Conservation (phyloP, 2,797 vertebrate species). For the Knipowitschia caucasica region DNA sequence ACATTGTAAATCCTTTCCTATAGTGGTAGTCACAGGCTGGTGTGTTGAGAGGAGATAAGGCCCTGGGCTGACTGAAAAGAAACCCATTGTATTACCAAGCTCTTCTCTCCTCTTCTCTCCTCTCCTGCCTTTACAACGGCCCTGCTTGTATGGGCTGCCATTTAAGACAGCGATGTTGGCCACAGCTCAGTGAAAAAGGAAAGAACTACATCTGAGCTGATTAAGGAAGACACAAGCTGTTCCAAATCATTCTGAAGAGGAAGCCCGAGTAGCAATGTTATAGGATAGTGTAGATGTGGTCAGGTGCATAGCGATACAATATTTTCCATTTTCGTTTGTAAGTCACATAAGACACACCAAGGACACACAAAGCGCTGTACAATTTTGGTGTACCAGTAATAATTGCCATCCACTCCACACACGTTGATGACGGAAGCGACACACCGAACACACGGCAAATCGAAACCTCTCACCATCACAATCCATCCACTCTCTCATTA, state of each 20-base stretch:
- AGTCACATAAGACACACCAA: too few relatives aligned
- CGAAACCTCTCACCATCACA: too few relatives aligned
- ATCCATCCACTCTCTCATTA: too few relatives aligned
- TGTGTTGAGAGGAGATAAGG: conserved; percentile 80
- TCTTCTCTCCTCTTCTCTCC: conserved; percentile 51
- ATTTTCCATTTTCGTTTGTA: neutral
- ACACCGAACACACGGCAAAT: too few relatives aligned
- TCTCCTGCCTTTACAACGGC: conserved; percentile 34
- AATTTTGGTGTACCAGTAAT: too few relatives aligned
- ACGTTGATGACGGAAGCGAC: too few relatives aligned
- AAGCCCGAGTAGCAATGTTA: neutral
- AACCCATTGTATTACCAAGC: conserved; percentile 68
- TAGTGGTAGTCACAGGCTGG: conserved; percentile 68
- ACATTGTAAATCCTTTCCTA: conserved; percentile 78
- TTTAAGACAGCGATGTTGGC: conserved; percentile 48
- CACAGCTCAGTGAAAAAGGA: conserved; percentile 31
- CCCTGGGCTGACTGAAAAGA: conserved; percentile 64
- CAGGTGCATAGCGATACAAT: neutral
- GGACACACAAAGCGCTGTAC: too few relatives aligned
- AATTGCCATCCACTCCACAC: too few relatives aligned
- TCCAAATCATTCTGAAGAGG: neutral
- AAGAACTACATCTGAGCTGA: conserved; percentile 37
- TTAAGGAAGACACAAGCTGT: conserved; percentile 32
- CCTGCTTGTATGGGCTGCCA: conserved; percentile 44
- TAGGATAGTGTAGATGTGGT: neutral